Percentiles rank a stretch among this genome's conserved stretches.
phyloP scores from a whole-genome alignment of 2,888 invertebrate genomes.

The Polietes domitor region DNA sequence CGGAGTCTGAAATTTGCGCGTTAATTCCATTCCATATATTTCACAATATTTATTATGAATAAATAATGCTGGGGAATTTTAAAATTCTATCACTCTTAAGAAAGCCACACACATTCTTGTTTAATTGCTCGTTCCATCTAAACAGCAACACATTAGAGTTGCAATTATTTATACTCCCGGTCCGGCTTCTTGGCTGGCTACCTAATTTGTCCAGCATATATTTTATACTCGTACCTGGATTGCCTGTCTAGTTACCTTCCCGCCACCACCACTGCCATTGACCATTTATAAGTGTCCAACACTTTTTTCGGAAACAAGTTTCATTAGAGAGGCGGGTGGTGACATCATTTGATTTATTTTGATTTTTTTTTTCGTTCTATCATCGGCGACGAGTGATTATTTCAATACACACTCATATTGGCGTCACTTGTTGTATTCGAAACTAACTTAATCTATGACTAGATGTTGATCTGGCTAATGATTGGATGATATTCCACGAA shows the following conservation, averaged over 20 bases:
- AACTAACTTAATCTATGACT: too few relatives aligned
- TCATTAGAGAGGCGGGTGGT: neutral
- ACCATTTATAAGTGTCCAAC: neutral
- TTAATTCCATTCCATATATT: neutral
- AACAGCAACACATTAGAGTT: neutral
- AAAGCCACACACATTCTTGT: neutral
- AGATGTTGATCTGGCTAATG: too few relatives aligned
- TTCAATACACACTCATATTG: too few relatives aligned
- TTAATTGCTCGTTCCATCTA: neutral
- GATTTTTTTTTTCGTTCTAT: too few relatives aligned
- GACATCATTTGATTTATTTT: neutral
- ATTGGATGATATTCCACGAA: too few relatives aligned
- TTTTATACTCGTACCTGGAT: neutral
- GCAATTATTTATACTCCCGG: neutral
- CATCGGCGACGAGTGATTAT: too few relatives aligned
- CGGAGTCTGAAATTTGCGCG: neutral
- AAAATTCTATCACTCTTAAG: neutral
- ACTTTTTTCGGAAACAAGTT: neutral
- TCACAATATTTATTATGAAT: neutral
- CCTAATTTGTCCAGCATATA: constrained; percentile 1
- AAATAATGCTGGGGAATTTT: too few relatives aligned
- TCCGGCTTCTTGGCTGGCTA: neutral
- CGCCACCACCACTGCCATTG: neutral
- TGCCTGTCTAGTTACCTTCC: too few relatives aligned
- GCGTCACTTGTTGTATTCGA: too few relatives aligned